A percentile compares a stretch with the other conserved stretches of the same genome.
Conservation (phyloP, 2,888 invertebrate genomes). For the Leptinotarsa haldemani region DNA sequence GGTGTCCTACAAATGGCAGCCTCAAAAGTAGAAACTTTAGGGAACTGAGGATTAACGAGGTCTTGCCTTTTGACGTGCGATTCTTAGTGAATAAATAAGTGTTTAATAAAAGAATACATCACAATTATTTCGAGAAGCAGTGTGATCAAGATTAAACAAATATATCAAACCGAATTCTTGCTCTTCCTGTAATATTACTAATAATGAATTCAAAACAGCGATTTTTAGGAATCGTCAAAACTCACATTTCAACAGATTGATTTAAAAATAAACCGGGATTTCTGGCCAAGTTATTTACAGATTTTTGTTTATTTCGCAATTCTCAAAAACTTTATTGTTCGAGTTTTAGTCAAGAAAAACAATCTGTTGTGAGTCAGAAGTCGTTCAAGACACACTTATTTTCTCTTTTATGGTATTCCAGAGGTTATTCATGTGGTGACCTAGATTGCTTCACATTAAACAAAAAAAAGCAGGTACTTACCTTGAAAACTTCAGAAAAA, state of each 20-base stretch:
- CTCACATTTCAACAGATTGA: constrained; percentile 31
- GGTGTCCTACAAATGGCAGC: too few species aligned
- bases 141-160: too few species aligned
- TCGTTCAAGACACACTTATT: constrained; percentile 28
- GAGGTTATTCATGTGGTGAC: constrained; percentile 49
- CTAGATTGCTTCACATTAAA: constrained; percentile 40
- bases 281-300: constrained; percentile 48
- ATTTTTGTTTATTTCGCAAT: constrained; percentile 44
- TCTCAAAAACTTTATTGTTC: constrained; percentile 33
- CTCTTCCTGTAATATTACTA: too few species aligned
- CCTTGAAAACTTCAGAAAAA: constrained; percentile 98
- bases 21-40: too few species aligned
- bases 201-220: too few species aligned
- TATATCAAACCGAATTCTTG: too few species aligned
- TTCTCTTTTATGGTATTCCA: constrained; percentile 43
- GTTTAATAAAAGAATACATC: too few species aligned
- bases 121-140: too few species aligned
- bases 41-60: too few species aligned
- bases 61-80: too few species aligned
- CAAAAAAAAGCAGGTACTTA: constrained; percentile 66
- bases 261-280: constrained; percentile 45
- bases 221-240: constrained; percentile 3
- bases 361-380: constrained; percentile 2
- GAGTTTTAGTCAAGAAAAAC: constrained; percentile 34
- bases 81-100: too few species aligned